phyloP scores from a whole-genome alignment of 1,140 invertebrate species.

The Cydia fagiglandana region DNA sequence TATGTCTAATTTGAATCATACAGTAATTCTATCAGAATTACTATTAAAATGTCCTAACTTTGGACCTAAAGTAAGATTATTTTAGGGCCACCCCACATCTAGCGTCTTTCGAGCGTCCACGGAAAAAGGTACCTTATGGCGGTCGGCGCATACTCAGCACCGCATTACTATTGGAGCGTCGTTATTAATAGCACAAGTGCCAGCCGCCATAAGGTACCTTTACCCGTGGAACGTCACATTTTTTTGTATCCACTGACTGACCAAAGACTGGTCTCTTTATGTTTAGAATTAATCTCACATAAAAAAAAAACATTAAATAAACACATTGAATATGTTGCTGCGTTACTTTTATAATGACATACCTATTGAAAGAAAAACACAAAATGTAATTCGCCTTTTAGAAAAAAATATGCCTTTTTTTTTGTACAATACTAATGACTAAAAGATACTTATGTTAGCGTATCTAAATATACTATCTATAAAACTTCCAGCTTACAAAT shows the following conservation, averaged over 20 bases:
- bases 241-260: not conserved
- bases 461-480: not conserved
- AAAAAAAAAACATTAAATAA: not conserved
- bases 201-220: too few species aligned
- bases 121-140: too few species aligned
- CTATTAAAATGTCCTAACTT: not conserved
- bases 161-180: too few species aligned
- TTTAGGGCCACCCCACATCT: too few species aligned
- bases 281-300: not conserved
- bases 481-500: not conserved
- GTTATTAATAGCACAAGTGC: too few species aligned
- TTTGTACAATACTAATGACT: not conserved
- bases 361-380: too few species aligned
- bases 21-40: conserved; percentile 1
- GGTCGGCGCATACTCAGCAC: too few species aligned
- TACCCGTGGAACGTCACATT: too few species aligned
- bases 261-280: not conserved
- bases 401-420: not conserved
- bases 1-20: not conserved
- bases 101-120: too few species aligned
- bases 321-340: too few species aligned
- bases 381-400: too few species aligned
- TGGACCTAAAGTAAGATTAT: not conserved
- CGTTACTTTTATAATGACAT: too few species aligned
- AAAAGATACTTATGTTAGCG: not conserved